These are phyloP conservation scores for Tapirus terrestris DNA, from an alignment of 2,113 vertebrate species.

Conservation along the genomic window DNA sequence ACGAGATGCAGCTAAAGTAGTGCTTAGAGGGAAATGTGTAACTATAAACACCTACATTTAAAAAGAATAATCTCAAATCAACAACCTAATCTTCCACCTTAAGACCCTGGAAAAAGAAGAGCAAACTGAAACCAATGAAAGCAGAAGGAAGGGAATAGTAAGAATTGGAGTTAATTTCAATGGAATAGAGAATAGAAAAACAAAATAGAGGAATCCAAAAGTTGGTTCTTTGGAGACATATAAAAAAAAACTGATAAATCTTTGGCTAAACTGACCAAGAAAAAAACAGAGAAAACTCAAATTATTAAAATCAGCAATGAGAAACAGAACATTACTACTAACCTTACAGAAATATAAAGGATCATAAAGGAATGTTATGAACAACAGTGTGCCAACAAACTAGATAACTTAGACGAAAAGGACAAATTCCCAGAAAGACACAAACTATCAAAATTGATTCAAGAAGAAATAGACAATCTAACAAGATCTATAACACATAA, in stretches of 20 bases:
- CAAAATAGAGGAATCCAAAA: background rate
- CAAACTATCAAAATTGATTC: background rate
- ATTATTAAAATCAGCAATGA: too few relatives aligned
- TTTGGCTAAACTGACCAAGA: background rate
- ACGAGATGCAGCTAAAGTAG: background rate
- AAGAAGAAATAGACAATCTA: background rate
- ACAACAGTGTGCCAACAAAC: background rate
- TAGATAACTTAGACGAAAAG: background rate
- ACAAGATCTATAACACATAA: too few relatives aligned
- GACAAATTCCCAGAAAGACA: background rate
- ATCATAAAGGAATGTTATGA: too few relatives aligned
- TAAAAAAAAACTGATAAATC: background rate
- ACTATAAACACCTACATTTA: background rate
- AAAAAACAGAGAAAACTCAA: background rate
- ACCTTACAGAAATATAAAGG: too few relatives aligned
- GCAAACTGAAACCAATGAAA: background rate
- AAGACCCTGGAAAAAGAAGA: background rate
- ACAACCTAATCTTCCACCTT: background rate
- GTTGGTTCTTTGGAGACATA: background rate
- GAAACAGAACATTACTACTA: too few relatives aligned
- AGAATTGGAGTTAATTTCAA: background rate
- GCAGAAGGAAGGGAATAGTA: background rate
- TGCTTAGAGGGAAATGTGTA: background rate
- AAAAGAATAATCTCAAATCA: background rate
- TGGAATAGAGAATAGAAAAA: background rate